These are phyloP conservation scores for Sinocyclocheilus anophthalmus DNA, from an alignment of 2,113 vertebrate genomes.

Conservation along the genomic window DNA sequence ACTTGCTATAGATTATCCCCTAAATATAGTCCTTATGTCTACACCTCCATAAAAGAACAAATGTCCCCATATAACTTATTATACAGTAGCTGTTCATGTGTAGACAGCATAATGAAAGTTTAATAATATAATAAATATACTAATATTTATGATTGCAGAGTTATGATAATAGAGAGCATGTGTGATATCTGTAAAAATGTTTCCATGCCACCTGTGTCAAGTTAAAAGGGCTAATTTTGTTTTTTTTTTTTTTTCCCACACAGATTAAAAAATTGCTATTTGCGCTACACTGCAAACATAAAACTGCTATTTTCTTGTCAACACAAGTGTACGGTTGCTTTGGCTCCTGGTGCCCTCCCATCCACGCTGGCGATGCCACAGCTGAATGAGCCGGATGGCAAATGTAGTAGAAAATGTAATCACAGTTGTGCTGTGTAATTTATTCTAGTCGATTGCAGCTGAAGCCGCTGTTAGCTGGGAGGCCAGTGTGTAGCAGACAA, in stretches of 20 bases:
- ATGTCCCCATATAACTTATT: too few species aligned
- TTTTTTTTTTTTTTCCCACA: too few species aligned
- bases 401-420: constrained; percentile 55
- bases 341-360: constrained; percentile 20
- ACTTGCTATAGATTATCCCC: too few species aligned
- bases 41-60: too few species aligned
- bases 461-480: constrained; percentile 17
- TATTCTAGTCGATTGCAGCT: constrained; percentile 46
- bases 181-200: not conserved
- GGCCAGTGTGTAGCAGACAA: constrained; percentile 12
- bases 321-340: constrained; percentile 46
- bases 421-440: constrained; percentile 51
- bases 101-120: too few species aligned
- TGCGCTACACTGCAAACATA: constrained; percentile 39
- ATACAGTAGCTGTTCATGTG: too few species aligned
- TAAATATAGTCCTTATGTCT: too few species aligned
- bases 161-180: constrained; percentile 14
- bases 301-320: constrained; percentile 56
- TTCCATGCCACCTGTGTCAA: constrained; percentile 18
- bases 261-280: constrained; percentile 40
- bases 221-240: too few species aligned
- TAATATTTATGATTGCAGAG: not conserved
- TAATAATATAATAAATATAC: not conserved
- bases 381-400: constrained; percentile 41
- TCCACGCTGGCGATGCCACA: constrained; percentile 19